These are phyloP conservation scores for Pharmacophagus antenor DNA, from an alignment of 2,888 invertebrate genomes.

Conservation along the genomic window DNA sequence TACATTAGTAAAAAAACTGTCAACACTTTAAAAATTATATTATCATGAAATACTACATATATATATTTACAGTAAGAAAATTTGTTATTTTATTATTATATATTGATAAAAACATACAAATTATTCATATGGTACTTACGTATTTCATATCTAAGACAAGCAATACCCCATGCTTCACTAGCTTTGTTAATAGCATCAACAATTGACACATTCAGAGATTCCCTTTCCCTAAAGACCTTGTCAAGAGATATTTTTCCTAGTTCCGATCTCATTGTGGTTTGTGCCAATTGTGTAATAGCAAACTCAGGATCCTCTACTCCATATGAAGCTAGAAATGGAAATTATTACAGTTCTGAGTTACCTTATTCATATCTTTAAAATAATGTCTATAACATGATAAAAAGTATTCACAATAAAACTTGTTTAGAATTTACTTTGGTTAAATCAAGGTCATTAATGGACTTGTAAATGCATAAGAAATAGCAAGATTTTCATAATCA, in stretches of 20 bases:
- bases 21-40: no score
- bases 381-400: no score
- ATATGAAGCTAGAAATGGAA: slow-evolving; percentile 86
- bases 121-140: slow-evolving; percentile 54
- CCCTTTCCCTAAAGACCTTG: slow-evolving; percentile 97
- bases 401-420: no score
- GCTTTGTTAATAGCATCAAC: slow-evolving; percentile 99
- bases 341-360: background rate
- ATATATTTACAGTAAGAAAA: no score
- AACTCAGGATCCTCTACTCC: slow-evolving; percentile 99
- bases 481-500: no score
- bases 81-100: no score
- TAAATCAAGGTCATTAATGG: no score
- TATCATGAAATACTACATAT: no score
- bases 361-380: no score
- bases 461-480: no score
- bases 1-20: no score
- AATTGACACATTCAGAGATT: slow-evolving; percentile 95
- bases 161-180: slow-evolving; percentile 98
- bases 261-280: slow-evolving; percentile 99
- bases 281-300: slow-evolving; percentile 98
- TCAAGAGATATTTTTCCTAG: slow-evolving; percentile 98
- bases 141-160: slow-evolving; percentile 89
- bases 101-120: background rate
- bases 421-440: no score